These are phyloP conservation scores for Amphiura filiformis DNA, from an alignment of 35 echinoderm and acorn worm species.

Conservation along the genomic window DNA sequence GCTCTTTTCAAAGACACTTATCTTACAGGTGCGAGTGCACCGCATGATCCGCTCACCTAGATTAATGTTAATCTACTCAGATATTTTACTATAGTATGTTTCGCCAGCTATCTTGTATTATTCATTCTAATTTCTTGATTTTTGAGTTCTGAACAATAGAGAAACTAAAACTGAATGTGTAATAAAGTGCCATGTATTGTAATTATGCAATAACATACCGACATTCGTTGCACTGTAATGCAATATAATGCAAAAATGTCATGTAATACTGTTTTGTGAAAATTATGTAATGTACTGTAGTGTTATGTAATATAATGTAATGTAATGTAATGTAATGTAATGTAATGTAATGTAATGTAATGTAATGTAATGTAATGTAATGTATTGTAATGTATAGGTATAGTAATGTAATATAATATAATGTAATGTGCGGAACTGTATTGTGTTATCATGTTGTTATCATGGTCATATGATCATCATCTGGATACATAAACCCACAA, in stretches of 20 bases:
- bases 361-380: background rate
- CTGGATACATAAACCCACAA: no score
- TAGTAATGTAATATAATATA: background rate
- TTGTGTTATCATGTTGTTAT: no score
- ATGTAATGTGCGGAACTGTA: background rate
- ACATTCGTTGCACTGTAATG: background rate
- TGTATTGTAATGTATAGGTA: no score
- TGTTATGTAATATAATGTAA: background rate
- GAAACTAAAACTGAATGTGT: no score
- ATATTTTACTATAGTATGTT: background rate
- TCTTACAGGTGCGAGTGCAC: no score
- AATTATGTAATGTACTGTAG: background rate
- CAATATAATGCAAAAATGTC: background rate
- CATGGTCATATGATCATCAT: no score
- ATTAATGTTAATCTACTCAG: no score
- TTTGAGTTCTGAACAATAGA: background rate
- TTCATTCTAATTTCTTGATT: background rate
- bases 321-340: background rate
- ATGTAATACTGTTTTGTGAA: background rate
- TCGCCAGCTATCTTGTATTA: background rate
- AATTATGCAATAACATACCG: background rate
- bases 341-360: background rate
- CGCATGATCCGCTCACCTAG: no score
- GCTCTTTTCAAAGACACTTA: no score
- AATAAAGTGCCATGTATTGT: background rate